Evolutionary conservation across 2,888 invertebrate genomes (phyloP).

Genomic region (Rhaphigaster nebulosa): DNA sequence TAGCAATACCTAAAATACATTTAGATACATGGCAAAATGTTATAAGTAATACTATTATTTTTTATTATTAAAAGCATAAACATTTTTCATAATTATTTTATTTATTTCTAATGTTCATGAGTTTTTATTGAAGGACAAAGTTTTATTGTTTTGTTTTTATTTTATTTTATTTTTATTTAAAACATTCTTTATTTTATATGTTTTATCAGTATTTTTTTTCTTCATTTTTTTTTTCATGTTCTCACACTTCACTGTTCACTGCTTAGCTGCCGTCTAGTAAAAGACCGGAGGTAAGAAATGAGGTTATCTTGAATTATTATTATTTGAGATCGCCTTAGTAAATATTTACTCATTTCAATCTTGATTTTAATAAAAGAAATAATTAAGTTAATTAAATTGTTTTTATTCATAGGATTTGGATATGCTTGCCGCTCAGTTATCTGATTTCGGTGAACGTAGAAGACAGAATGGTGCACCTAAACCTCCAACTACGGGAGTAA

Average conservation of each 20-base stretch:
- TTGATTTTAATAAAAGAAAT: background rate
- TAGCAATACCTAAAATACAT: too few relatives aligned
- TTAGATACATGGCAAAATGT: too few relatives aligned
- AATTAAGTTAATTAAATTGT: background rate
- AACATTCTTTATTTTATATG: slow-evolving; percentile 60
- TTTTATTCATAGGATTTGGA: slow-evolving; percentile 87
- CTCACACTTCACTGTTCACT: slow-evolving; percentile 68
- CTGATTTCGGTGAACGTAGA: slow-evolving; percentile 85
- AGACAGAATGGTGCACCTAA: slow-evolving; percentile 63
- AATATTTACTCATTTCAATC: slow-evolving; percentile 50
- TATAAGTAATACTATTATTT: background rate
- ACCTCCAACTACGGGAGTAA: slow-evolving; percentile 64
- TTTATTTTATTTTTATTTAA: slow-evolving; percentile 57
- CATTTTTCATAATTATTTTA: slow-evolving; percentile 21
- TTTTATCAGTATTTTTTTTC: slow-evolving; percentile 66
- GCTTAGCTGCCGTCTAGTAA: slow-evolving; percentile 86
- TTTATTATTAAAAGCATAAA: background rate
- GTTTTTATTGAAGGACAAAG: too few relatives aligned
- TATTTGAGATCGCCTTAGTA: background rate
- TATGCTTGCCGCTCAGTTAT: slow-evolving; percentile 94
- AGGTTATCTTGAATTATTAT: background rate
- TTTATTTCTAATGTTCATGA: slow-evolving; percentile 23
- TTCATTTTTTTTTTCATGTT: slow-evolving; percentile 75
- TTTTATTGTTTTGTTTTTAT: background rate
- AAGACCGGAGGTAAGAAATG: slow-evolving; percentile 86